phyloP scores from a whole-genome alignment of 2,888 invertebrate genomes.

The Drosophila fulvimacula region DNA sequence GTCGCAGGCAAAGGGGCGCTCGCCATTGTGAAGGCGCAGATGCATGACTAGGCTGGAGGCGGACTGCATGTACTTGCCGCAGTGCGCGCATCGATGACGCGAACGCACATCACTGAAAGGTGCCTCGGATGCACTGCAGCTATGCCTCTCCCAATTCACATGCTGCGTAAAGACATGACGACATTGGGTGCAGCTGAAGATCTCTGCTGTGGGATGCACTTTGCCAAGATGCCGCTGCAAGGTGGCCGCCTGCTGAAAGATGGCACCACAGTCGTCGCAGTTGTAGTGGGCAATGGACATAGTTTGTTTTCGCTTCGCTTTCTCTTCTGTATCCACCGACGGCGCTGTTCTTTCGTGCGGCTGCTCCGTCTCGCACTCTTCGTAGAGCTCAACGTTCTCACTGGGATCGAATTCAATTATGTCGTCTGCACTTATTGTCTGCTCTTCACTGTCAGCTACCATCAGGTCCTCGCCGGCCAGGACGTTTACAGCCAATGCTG shows the following conservation, averaged over 20 bases:
- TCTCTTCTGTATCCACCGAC: background rate
- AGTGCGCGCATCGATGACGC: slow-evolving; percentile 64
- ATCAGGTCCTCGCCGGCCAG: background rate
- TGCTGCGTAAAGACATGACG: slow-evolving; percentile 56
- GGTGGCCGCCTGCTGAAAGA: slow-evolving; percentile 73
- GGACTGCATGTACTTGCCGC: slow-evolving; percentile 68
- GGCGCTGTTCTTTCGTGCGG: background rate
- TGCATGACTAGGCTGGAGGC: slow-evolving; percentile 74
- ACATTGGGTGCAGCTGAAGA: slow-evolving; percentile 59
- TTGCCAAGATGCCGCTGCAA: slow-evolving; percentile 76
- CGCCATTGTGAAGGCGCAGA: slow-evolving; percentile 79
- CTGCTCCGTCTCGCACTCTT: slow-evolving; percentile 21
- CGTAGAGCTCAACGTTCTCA: slow-evolving; percentile 36
- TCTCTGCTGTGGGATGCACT: slow-evolving; percentile 26
- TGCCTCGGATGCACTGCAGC: slow-evolving; percentile 23
- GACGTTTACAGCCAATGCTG: background rate
- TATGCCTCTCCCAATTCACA: slow-evolving; percentile 41
- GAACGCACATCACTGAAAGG: slow-evolving; percentile 80
- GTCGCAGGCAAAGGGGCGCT: slow-evolving; percentile 80
- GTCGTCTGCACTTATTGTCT: slow-evolving; percentile 1
- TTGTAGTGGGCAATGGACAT: slow-evolving; percentile 9
- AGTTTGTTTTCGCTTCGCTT: background rate
- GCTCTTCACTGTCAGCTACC: background rate
- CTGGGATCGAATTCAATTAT: slow-evolving; percentile 55
- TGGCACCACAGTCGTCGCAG: slow-evolving; percentile 81